Evolutionary conservation across 2,888 invertebrate genomes (phyloP).

Genomic region (Pegoplata infirma): DNA sequence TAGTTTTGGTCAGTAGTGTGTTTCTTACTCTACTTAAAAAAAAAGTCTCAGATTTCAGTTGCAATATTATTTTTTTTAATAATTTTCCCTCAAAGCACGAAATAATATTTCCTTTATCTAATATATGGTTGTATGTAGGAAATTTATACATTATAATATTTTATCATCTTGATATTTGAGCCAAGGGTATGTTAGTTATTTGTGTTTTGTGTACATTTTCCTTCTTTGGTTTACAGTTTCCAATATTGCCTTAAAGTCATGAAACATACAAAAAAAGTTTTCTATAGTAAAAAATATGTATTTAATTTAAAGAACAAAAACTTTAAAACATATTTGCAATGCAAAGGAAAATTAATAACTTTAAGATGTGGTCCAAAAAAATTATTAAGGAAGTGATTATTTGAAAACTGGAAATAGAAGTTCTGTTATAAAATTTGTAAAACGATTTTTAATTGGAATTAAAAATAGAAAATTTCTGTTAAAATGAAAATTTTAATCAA

Average conservation of each 20-base stretch:
- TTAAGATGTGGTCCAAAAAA: no score
- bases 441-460: no score
- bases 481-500: no score
- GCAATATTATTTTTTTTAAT: no score
- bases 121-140: neutral
- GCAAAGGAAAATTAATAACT: no score
- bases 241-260: constrained; percentile 9
- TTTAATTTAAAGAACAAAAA: constrained; percentile 14
- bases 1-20: no score
- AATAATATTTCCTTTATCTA: neutral
- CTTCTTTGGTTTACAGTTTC: neutral
- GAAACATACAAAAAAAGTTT: neutral
- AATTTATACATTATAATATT: constrained; percentile 48
- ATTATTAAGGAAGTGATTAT: no score
- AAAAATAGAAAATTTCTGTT: no score
- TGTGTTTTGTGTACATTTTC: neutral
- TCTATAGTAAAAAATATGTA: neutral
- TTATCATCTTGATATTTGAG: constrained; percentile 43
- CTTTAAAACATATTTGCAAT: no score
- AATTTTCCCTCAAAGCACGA: no score
- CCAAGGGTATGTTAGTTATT: constrained; percentile 16
- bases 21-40: neutral
- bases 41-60: neutral
- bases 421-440: no score
- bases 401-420: no score